A percentile compares a stretch with the other conserved stretches of the same genome.
Conservation (phyloP, 1,140 invertebrate genomes). For the Lordiphosa clarofinis region DNA sequence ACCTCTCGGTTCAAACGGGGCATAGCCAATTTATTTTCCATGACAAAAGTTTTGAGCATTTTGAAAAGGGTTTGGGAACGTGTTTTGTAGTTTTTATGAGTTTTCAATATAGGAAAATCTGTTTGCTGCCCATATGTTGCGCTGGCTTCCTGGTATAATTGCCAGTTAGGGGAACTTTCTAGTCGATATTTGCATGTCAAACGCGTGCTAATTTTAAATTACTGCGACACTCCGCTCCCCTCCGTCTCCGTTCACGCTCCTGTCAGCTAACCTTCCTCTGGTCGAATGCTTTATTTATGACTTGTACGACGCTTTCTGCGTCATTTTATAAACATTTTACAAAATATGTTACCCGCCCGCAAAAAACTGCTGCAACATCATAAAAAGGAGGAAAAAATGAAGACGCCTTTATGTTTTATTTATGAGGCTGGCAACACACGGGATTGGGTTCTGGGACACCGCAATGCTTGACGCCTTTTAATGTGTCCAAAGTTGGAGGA, state of each 20-base stretch:
- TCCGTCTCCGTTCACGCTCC: not conserved
- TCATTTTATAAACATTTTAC: slow-evolving; percentile 77
- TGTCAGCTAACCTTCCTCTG: not conserved
- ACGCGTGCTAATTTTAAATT: slow-evolving; percentile 71
- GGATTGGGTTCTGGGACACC: slow-evolving; percentile 19
- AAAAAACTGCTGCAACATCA: slow-evolving; percentile 43
- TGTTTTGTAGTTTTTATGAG: too few relatives aligned
- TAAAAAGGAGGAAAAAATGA: slow-evolving; percentile 35
- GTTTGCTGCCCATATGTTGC: slow-evolving; percentile 18
- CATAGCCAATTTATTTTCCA: too few relatives aligned
- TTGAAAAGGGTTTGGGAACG: too few relatives aligned
- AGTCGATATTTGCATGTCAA: slow-evolving; percentile 68
- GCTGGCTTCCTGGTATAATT: slow-evolving; percentile 21
- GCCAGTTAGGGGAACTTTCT: slow-evolving; percentile 35
- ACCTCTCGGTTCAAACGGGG: slow-evolving; percentile 16
- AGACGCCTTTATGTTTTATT: slow-evolving; percentile 72
- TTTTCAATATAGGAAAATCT: not conserved
- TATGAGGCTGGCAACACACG: slow-evolving; percentile 57
- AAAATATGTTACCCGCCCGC: slow-evolving; percentile 55
- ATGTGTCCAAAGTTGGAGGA: slow-evolving; percentile 23
- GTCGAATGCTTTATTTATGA: slow-evolving; percentile 72
- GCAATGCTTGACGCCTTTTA: slow-evolving; percentile 38
- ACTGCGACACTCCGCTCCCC: slow-evolving; percentile 53
- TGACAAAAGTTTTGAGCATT: not conserved
- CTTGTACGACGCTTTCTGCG: slow-evolving; percentile 73